Percentiles rank a stretch among this genome's conserved stretches.
These are phyloP conservation scores for Intellagama lesueurii DNA, from an alignment of 2,797 vertebrate genomes.

Conservation along the genomic window DNA sequence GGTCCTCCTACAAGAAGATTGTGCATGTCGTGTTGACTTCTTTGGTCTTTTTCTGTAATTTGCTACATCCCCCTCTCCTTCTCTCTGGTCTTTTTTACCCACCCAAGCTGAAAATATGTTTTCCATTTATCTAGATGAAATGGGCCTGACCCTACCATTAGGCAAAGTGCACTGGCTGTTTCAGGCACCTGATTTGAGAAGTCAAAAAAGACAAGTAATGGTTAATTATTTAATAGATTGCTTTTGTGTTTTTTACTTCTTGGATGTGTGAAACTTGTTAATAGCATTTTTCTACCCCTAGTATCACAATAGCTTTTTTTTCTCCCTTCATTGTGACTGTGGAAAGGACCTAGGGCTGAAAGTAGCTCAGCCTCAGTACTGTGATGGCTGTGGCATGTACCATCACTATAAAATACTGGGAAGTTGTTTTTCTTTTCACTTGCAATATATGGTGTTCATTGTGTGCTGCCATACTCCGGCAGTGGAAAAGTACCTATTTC, in stretches of 20 bases:
- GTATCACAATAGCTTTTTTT: background rate
- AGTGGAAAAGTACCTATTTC: conserved; percentile 41
- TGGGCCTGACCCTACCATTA: background rate
- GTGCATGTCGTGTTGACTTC: conserved; percentile 23
- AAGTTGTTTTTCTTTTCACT: background rate
- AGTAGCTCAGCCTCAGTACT: background rate
- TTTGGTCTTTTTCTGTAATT: conserved; percentile 48
- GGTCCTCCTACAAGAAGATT: conserved; percentile 57
- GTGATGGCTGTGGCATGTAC: background rate
- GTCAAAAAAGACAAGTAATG: background rate
- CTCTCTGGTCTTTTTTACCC: background rate
- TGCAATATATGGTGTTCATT: background rate
- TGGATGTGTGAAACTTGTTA: background rate
- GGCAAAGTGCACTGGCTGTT: background rate
- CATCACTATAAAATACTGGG: background rate
- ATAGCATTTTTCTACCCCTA: background rate
- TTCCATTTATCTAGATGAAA: conserved; percentile 14
- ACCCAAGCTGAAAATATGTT: background rate
- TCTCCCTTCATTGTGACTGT: background rate
- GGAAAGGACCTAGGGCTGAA: background rate
- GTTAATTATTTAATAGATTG: background rate
- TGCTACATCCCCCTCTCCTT: conserved; percentile 33
- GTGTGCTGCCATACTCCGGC: conserved; percentile 28
- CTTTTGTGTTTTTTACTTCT: background rate
- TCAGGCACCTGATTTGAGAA: background rate